Evolutionary conservation across 2,888 invertebrate genomes (phyloP).

Genomic region (Lasioglossum zephyrum): DNA sequence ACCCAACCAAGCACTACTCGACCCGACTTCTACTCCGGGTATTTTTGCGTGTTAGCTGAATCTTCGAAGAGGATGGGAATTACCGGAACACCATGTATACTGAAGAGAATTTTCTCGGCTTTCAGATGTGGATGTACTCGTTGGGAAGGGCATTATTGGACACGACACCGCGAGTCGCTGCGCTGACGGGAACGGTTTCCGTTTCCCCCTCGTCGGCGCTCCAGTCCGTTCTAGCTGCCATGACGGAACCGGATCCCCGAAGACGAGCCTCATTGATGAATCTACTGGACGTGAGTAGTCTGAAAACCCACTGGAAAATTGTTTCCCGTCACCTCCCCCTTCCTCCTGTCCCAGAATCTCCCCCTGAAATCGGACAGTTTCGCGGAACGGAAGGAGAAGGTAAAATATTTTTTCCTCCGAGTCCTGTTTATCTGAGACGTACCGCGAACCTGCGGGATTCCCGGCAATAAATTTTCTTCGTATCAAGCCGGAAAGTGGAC

Average conservation of each 20-base stretch:
- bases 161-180: slow-evolving; percentile 83
- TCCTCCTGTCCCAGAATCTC: neutral
- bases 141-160: slow-evolving; percentile 86
- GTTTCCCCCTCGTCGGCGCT: slow-evolving; percentile 85
- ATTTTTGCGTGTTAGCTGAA: neutral
- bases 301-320: slow-evolving; percentile 39
- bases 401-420: slow-evolving; percentile 21
- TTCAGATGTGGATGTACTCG: slow-evolving; percentile 88
- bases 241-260: slow-evolving; percentile 86
- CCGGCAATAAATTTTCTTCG: neutral
- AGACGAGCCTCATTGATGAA: slow-evolving; percentile 87
- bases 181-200: slow-evolving; percentile 83
- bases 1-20: no score
- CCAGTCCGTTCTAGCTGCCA: slow-evolving; percentile 86
- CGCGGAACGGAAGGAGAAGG: neutral
- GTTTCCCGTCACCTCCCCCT: neutral
- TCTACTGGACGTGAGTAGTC: slow-evolving; percentile 87
- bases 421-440: neutral
- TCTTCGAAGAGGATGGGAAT: neutral
- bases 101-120: slow-evolving; percentile 57
- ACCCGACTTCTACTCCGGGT: no score
- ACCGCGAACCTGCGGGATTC: neutral
- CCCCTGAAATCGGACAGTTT: neutral
- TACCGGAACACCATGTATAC: neutral
- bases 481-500: slow-evolving; percentile 24